Evolutionary conservation across 2,888 invertebrate species (phyloP), one percentile per base, ranked within the genome.

Genomic region (Tachina lurida): DNA sequence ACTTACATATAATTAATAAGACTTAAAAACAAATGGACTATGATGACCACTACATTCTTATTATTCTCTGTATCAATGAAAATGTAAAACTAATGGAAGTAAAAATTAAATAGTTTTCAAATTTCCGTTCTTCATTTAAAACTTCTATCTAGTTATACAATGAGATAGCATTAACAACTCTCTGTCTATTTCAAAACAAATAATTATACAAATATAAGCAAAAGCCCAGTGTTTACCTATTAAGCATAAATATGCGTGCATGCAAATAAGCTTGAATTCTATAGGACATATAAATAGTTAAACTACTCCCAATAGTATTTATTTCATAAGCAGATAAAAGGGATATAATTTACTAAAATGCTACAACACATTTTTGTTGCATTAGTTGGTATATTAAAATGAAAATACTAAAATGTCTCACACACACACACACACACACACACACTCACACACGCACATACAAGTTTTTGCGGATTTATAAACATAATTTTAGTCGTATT

Each of bases 401-500:
- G 12, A 62, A 10, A 41, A 19, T 10, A 19, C 10, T 41, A 39
- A n/a, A 60, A 41, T n/a, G 1, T 19, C 45, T 45, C 13, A 49
- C 19, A 39, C 22, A 47, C 8, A 67, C 19, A 39, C n/a, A 43
- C 39, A 39, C 31, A 17, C n/a, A 9, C 10, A 12, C 7, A n/a
- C 13, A 65, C 19, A 31, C 45, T 45, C n/a, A 43, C 39, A 39
- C 31, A 17, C n/a, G 3, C 10, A 12, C n/a, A 9, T 10, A 12
- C 2, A 22, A 31, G 3, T 31, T 52, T 39, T 67, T 10, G 47
- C 65, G 3, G 45, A 67, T 7, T 67, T 52, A 39, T 39, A 12
- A 67, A 52, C 15, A 67, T 67, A 67, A 67, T 39, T 49, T 49
- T 17, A n/a, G 67, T 39, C 49, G 19, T 31, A 49, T 31, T 67